Evolutionary conservation across 2,113 vertebrate species (phyloP), one percentile per base, ranked within the genome.

Genomic region (Ibidorhyncha struthersii): DNA sequence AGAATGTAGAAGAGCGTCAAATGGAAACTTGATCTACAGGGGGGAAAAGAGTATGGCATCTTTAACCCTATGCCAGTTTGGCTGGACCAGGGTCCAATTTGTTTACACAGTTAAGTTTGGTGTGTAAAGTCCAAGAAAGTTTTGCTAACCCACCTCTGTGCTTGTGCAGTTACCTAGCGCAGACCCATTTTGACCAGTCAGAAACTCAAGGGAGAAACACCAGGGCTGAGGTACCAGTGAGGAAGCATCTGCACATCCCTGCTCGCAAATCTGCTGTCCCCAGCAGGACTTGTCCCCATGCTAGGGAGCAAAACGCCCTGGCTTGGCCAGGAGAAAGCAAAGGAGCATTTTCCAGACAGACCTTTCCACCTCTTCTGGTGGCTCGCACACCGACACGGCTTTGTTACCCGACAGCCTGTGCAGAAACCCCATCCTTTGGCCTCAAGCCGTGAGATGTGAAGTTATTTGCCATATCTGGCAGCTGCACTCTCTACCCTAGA

Each of bases 21-120:
- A 74, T 66, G 74, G 97, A 96, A 98, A 98, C 52, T 32, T 43
- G 94, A 98, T 97, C 96, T 50, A 22, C 8, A 15, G 45, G 61
- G 92, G 53, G 79, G 81, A 95, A 97, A 97, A 63, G 2, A 70
- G 55, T 27, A 53, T 6, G 5, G 80, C 59, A 85, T 91, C 93
- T 93, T 93, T 74, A 96, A 95, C 49, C 61, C 40, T 30, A 36
- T 34, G 58, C 61, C 90, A 95, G 30, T 71, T 76, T 81, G 12
- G 4, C 40, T 74, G 81, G 56, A 72, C 30, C 13, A 52, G 43
- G 21, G 34, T 76, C 61, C 40, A 70, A 11, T 83, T 76, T 84
- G 27, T 63, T 96, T 91, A 80, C 40, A 56, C 15, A 36, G 67
- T 40, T 32, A 38, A 10, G 41, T 76, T 89, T 84, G 49, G 55